Base-by-base conservation (phyloP, 2,888 invertebrate species). In the Apoda limacodes region DNA sequence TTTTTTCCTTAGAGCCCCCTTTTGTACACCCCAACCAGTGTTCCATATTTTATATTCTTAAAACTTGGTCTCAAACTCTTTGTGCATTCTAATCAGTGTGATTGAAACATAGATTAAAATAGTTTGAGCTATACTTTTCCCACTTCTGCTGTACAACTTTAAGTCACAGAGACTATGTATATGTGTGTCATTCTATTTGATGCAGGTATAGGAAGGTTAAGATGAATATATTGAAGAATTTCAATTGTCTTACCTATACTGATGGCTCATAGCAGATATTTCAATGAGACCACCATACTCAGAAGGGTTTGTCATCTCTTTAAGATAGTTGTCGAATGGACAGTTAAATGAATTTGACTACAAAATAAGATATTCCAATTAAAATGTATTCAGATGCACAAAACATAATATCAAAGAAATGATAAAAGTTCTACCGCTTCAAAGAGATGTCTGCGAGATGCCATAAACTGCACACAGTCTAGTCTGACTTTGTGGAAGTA, bases 401-500 rank as follows among this genome's bases (percentile, higher is more conserved):
- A 11, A 28, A 10, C 19, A 28, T 30, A 34, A 22, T 30, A 15
- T 13, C 9, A 22, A 24, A 32, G 41, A 46, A 39, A 40, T 39
- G 34, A 42, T 37, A 22, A 25, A 40, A 30, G 35, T 40, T 65
- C 60, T 78, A 87, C 88, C 83, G 85, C 74, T 59, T 83, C 76
- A 53, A 91, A 91, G 32, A 85, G 67, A 31, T 85, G 68, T 37
- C 71, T 81, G 52, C 89, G 82, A 22, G 83, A 67, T 34, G 83
- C 82, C 83, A 91, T 90, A 64, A 86, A 93, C 9, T 85, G 80
- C 9, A 92, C 83, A 49, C 91, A 90, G 43, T 88, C 86, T 48
- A 83, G 81, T 32, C 93, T 85, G 29, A 94, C 87, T 54, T 83
- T 83, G 48, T 87, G 82, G 60, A 93, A 92, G 63, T 88, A 87